Conservation (phyloP, 1,140 invertebrate genomes). For the Lordiphosa stackelbergi region DNA sequence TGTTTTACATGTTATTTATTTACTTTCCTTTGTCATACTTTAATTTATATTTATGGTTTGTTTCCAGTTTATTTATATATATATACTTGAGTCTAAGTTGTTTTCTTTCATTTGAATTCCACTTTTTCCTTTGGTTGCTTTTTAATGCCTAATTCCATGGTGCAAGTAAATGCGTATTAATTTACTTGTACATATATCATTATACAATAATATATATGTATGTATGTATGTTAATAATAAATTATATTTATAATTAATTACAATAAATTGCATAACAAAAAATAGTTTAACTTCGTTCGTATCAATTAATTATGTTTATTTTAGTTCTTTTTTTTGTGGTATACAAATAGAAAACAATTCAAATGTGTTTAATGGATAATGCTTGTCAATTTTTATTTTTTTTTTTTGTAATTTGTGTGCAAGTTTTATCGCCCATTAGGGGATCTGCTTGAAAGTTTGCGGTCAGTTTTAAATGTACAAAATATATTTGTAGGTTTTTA, state of each 20-base stretch:
- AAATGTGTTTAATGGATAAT: slow-evolving; percentile 37
- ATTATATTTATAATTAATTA: slow-evolving; percentile 62
- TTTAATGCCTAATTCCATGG: slow-evolving; percentile 18
- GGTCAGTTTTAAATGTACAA: slow-evolving; percentile 25
- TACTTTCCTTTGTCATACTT: slow-evolving; percentile 45
- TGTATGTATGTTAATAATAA: slow-evolving; percentile 36
- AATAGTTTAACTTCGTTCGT: slow-evolving; percentile 37
- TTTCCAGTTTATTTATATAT: slow-evolving; percentile 25
- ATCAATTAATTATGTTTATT: slow-evolving; percentile 42
- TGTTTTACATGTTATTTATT: slow-evolving; percentile 30
- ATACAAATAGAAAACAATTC: slow-evolving; percentile 49
- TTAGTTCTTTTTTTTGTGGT: slow-evolving; percentile 13
- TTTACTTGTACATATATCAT: slow-evolving; percentile 43
- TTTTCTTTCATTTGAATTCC: slow-evolving; percentile 46
- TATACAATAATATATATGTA: slow-evolving; percentile 33
- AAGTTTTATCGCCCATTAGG: slow-evolving; percentile 11
- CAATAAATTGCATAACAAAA: slow-evolving; percentile 64
- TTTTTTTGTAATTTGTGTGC: slow-evolving; percentile 3
- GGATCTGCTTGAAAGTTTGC: slow-evolving; percentile 24
- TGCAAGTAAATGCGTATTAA: slow-evolving; percentile 43
- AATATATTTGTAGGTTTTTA: slow-evolving; percentile 20
- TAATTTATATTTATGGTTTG: slow-evolving; percentile 22
- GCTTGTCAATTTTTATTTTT: slow-evolving; percentile 7
- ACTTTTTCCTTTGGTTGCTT: slow-evolving; percentile 36
- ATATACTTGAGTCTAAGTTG: slow-evolving; percentile 53